Conservation (phyloP, 1,140 invertebrate genomes). For the Anastrepha obliqua region DNA sequence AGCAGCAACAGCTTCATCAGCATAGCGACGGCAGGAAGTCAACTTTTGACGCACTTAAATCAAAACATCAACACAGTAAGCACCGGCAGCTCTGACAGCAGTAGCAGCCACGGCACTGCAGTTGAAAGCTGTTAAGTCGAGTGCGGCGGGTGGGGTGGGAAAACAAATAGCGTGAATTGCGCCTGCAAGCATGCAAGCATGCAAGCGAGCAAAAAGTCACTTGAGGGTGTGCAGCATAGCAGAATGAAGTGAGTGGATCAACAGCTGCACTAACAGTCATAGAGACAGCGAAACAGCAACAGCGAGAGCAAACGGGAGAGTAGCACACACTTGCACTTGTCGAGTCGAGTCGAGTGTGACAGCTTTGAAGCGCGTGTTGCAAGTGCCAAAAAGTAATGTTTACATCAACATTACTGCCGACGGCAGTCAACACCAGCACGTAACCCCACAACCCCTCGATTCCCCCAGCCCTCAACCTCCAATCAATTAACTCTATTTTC, state of each 20-base stretch:
- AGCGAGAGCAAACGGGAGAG: too few species aligned
- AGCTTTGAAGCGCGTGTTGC: slow-evolving; percentile 30
- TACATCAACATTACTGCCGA: slow-evolving; percentile 39
- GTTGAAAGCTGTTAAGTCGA: neutral
- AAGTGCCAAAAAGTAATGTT: slow-evolving; percentile 47
- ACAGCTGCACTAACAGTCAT: neutral
- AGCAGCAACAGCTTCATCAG: slow-evolving; percentile 27
- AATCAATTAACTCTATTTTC: neutral
- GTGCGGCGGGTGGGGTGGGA: neutral
- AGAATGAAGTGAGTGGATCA: neutral
- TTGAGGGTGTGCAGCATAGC: neutral
- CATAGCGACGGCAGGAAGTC: slow-evolving; percentile 23
- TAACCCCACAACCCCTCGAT: neutral
- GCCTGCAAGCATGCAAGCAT: neutral
- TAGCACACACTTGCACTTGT: slow-evolving; percentile 2
- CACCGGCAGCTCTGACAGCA: too few species aligned
- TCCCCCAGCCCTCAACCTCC: neutral
- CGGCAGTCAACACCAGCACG: neutral
- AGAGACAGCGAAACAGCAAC: neutral
- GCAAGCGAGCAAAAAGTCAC: neutral
- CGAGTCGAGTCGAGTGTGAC: neutral
- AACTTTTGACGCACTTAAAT: slow-evolving; percentile 48
- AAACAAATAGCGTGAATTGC: slow-evolving; percentile 13
- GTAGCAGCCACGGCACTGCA: too few species aligned
- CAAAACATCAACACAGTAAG: slow-evolving; percentile 43